phyloP scores from a whole-genome alignment of 2,797 vertebrate genomes.

The Peromyscus eremicus region DNA sequence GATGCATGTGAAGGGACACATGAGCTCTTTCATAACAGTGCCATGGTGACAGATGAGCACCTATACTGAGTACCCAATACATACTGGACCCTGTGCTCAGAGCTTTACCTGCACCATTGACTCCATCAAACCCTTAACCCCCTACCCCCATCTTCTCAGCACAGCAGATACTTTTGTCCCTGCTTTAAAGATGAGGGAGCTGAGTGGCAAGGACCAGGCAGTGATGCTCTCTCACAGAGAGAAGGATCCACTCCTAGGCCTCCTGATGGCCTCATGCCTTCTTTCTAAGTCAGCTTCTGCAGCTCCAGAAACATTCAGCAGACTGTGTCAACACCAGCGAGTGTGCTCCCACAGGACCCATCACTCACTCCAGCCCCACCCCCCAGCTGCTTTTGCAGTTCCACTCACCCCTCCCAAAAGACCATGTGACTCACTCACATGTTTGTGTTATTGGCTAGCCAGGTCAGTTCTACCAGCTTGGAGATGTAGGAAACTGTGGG shows the following conservation, averaged over 20 bases:
- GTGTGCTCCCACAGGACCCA: neutral
- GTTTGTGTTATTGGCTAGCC: neutral
- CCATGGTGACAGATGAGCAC: too few species aligned
- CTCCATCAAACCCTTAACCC: neutral
- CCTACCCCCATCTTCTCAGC: neutral
- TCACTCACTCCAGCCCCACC: neutral
- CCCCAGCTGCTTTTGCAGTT: neutral
- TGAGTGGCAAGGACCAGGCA: neutral
- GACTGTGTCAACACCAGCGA: too few species aligned
- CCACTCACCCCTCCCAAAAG: neutral
- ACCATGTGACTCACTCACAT: neutral
- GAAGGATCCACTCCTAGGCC: accelerated
- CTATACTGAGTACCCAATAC: accelerated
- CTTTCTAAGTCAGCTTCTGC: neutral
- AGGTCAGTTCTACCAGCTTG: neutral
- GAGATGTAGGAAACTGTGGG: neutral
- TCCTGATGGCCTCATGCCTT: neutral
- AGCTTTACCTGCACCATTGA: neutral
- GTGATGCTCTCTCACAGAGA: neutral
- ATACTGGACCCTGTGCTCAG: neutral
- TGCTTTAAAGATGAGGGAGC: neutral
- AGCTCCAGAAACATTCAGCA: neutral
- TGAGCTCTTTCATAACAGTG: too few species aligned
- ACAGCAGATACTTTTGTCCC: neutral
- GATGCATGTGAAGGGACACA: accelerated